Conservation (phyloP, 92 coral and sea anemone genomes). For the Chrysogorgia sp. region DNA sequence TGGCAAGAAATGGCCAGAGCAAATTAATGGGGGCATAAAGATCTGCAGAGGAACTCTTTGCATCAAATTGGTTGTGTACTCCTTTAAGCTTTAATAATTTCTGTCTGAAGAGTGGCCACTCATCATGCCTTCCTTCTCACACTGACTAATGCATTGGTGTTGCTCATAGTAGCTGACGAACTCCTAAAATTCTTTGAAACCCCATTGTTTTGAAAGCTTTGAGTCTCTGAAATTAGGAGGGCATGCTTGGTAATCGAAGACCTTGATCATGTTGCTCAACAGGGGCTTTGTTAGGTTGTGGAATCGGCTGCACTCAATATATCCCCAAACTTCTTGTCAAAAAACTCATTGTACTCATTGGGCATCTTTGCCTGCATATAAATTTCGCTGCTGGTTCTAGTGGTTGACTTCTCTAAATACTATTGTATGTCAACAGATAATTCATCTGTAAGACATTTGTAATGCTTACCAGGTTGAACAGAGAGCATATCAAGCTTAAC, state of each 20-base stretch:
- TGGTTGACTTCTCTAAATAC: neutral
- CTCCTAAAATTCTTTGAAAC: neutral
- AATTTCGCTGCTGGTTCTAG: neutral
- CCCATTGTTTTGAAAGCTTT: neutral
- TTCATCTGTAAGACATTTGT: constrained; percentile 2
- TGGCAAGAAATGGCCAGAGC: no score
- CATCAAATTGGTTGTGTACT: neutral
- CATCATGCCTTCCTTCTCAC: neutral
- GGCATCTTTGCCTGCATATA: no score
- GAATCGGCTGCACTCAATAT: neutral
- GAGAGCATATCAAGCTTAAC: constrained; percentile 12
- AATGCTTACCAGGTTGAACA: constrained; percentile 7
- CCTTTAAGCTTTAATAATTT: neutral
- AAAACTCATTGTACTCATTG: constrained; percentile 1
- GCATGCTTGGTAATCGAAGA: neutral
- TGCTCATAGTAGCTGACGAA: neutral
- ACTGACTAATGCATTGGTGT: neutral
- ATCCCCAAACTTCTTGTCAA: neutral
- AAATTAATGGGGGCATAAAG: no score
- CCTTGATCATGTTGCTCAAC: neutral
- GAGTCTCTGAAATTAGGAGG: neutral
- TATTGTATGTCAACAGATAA: neutral
- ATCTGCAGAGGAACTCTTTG: constrained; percentile 11
- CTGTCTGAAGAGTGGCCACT: neutral
- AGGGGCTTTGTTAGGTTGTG: neutral